phyloP scores from a whole-genome alignment of 2,113 vertebrate species.

The Brachirus orientalis region DNA sequence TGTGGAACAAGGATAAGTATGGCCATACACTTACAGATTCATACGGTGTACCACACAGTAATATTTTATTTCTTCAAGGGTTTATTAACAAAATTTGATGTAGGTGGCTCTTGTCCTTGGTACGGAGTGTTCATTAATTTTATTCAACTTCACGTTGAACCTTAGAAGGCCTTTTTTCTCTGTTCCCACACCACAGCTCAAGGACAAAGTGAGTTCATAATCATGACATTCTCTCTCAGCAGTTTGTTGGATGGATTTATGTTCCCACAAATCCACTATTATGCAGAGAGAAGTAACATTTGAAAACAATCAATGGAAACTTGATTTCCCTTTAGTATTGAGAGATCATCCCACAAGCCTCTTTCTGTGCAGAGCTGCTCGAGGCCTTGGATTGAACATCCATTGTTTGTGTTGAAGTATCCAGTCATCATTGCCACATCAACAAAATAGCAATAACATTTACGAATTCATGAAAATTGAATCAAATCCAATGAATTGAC shows the following conservation, averaged over 20 bases:
- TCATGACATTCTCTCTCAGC: conserved; percentile 17
- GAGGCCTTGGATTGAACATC: conserved; percentile 50
- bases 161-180: conserved; percentile 21
- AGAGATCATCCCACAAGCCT: conserved; percentile 47
- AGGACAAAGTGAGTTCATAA: conserved; percentile 31
- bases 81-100: conserved; percentile 16
- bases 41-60: background rate
- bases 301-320: conserved; percentile 72
- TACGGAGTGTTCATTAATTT: conserved; percentile 6
- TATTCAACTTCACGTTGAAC: conserved; percentile 12
- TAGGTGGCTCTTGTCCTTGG: conserved; percentile 4
- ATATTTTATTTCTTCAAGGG: conserved; percentile 3
- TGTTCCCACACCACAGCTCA: conserved; percentile 21
- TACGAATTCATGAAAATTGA: conserved; percentile 30
- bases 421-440: conserved; percentile 14
- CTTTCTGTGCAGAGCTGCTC: conserved; percentile 29
- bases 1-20: conserved; percentile 9
- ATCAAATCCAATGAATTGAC: conserved; percentile 41
- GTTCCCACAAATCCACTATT: conserved; percentile 46
- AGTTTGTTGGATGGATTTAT: conserved; percentile 15
- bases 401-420: conserved; percentile 32
- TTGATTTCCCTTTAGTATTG: conserved; percentile 59
- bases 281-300: conserved; percentile 60
- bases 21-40: conserved; percentile 12
- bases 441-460: conserved; percentile 4